A percentile compares a stretch with the other conserved stretches of the same genome.
phyloP scores from a whole-genome alignment of 2,113 vertebrate species.

The Egretta garzetta region DNA sequence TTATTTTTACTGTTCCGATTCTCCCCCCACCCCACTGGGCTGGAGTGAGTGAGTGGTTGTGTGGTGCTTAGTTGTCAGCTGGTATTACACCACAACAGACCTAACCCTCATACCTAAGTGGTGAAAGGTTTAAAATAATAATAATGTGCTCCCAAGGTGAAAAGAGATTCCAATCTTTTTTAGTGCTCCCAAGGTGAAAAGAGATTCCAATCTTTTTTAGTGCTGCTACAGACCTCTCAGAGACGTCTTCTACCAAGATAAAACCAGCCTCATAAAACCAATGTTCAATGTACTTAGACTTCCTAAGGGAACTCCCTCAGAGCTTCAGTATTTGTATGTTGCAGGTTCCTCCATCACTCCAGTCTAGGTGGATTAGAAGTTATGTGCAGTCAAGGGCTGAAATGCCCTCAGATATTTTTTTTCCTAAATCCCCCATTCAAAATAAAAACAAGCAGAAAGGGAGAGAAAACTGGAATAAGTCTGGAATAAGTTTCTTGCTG shows the following conservation, averaged over 20 bases:
- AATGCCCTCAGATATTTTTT: neutral
- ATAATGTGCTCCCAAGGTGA: neutral
- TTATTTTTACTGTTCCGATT: too few species aligned
- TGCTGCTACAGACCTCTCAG: neutral
- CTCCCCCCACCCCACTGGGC: too few species aligned
- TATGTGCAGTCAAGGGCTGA: neutral
- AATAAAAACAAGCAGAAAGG: neutral
- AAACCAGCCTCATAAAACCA: neutral
- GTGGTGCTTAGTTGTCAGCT: too few species aligned
- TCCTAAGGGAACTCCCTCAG: neutral
- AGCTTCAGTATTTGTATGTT: neutral
- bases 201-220: neutral
- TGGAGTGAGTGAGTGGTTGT: too few species aligned
- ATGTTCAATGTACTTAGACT: neutral
- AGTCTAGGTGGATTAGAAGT: neutral
- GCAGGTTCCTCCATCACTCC: neutral
- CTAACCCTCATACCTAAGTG: neutral
- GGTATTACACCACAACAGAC: neutral
- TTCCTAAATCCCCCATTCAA: neutral
- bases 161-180: neutral
- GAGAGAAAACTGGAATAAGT: neutral
- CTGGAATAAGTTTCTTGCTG: neutral
- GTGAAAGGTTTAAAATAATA: neutral
- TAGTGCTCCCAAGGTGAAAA: conserved; percentile 5
- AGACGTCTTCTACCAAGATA: neutral